Percentiles rank a stretch among this genome's conserved stretches.
Conservation (phyloP, 2,888 invertebrate species). For the Stegana nigrithorax region DNA sequence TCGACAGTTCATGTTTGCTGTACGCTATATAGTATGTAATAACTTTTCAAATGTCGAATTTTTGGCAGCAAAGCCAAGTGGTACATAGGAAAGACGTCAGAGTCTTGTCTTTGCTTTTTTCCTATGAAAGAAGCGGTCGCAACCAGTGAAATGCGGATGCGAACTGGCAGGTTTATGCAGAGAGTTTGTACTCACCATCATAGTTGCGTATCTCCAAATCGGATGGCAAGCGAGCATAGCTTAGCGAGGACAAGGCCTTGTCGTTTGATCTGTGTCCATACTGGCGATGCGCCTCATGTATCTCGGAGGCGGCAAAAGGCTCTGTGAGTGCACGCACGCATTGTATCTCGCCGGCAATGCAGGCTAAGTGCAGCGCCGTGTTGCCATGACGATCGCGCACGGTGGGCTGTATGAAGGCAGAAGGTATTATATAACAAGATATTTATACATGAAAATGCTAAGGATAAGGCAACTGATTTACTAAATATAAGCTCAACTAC, state of each 20-base stretch:
- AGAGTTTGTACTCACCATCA: slow-evolving; percentile 77
- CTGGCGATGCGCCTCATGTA: slow-evolving; percentile 66
- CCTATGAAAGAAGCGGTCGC: background rate
- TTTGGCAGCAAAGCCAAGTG: slow-evolving; percentile 21
- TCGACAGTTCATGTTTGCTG: too few relatives aligned
- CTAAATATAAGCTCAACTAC: background rate
- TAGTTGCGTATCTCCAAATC: slow-evolving; percentile 86
- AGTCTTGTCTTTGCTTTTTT: too few relatives aligned
- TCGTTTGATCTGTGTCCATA: slow-evolving; percentile 67
- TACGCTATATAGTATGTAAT: background rate
- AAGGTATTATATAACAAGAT: slow-evolving; percentile 4
- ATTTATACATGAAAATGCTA: background rate
- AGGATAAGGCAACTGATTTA: background rate
- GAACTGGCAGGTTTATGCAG: too few relatives aligned
- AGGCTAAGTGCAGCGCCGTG: slow-evolving; percentile 88
- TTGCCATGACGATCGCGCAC: slow-evolving; percentile 82
- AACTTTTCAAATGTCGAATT: slow-evolving; percentile 21
- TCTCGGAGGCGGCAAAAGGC: slow-evolving; percentile 72
- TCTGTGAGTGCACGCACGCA: slow-evolving; percentile 81
- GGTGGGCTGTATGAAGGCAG: slow-evolving; percentile 66
- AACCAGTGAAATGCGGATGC: slow-evolving; percentile 17
- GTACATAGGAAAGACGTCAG: too few relatives aligned
- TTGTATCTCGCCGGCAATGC: slow-evolving; percentile 76
- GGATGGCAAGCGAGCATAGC: slow-evolving; percentile 69
- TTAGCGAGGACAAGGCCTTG: slow-evolving; percentile 56